phyloP scores from a whole-genome alignment of 2,113 vertebrate species.

The Nothocercus julius region DNA sequence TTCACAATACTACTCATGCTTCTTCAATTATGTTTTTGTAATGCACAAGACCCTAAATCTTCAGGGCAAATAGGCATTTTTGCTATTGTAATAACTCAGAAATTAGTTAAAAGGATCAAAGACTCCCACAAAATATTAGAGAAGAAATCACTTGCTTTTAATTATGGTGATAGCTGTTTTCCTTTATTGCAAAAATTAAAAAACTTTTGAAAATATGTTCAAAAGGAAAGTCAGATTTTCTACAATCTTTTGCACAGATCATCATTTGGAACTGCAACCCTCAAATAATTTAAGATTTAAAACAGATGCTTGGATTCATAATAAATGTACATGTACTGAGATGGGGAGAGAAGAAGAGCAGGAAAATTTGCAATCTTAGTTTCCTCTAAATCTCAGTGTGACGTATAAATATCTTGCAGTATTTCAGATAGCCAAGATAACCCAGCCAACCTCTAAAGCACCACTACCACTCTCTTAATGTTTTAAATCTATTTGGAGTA shows the following conservation, averaged over 20 bases:
- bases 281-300: not conserved
- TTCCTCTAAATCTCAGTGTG: not conserved
- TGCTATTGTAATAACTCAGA: not conserved
- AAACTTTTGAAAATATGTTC: not conserved
- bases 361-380: not conserved
- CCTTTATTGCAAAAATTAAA: not conserved
- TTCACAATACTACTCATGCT: not conserved
- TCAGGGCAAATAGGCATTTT: not conserved
- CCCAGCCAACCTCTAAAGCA: not conserved
- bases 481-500: not conserved
- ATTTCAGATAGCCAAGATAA: not conserved
- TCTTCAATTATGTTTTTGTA: not conserved
- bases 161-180: not conserved
- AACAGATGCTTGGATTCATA: not conserved
- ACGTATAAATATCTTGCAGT: not conserved
- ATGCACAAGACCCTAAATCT: not conserved
- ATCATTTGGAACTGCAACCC: not conserved
- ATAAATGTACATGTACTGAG: not conserved
- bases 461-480: not conserved
- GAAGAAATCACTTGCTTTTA: not conserved
- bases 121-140: not conserved
- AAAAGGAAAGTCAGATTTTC: not conserved
- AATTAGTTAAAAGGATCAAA: not conserved
- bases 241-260: not conserved
- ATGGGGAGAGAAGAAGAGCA: not conserved